A percentile compares a stretch with the other conserved stretches of the same genome.
phyloP scores from a whole-genome alignment of 2,888 invertebrate genomes.

The Iphiclides podalirius region DNA sequence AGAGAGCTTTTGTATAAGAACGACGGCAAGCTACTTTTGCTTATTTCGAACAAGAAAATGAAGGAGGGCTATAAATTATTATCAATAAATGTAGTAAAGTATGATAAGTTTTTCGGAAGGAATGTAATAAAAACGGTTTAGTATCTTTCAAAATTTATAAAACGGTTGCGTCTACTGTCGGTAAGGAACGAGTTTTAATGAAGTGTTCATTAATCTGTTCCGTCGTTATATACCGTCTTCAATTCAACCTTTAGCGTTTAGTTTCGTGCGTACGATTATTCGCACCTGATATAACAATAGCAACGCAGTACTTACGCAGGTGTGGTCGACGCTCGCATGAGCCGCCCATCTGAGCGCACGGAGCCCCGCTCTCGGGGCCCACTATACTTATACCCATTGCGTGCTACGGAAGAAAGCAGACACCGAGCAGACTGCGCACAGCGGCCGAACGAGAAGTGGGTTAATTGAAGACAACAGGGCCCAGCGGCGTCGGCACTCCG shows the following conservation, averaged over 20 bases:
- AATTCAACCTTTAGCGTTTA: too few relatives aligned
- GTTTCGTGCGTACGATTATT: too few relatives aligned
- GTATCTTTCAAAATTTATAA: too few relatives aligned
- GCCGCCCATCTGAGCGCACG: slow-evolving; percentile 56
- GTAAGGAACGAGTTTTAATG: too few relatives aligned
- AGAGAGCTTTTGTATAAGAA: slow-evolving; percentile 5
- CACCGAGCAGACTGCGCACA: slow-evolving; percentile 70
- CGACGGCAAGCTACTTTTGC: slow-evolving; percentile 1
- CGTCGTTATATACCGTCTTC: too few relatives aligned
- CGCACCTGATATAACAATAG: slow-evolving; percentile 15
- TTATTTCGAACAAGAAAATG: background rate
- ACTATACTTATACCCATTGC: slow-evolving; percentile 61
- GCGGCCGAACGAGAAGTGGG: slow-evolving; percentile 65
- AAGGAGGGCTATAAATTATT: background rate
- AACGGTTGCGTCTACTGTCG: too few relatives aligned
- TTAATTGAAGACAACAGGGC: slow-evolving; percentile 72
- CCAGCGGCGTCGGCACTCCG: slow-evolving; percentile 54
- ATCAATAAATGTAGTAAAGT: too few relatives aligned
- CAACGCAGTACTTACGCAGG: slow-evolving; percentile 32
- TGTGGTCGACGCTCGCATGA: slow-evolving; percentile 49
- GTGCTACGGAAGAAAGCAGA: slow-evolving; percentile 71
- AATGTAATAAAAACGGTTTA: too few relatives aligned
- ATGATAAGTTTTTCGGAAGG: too few relatives aligned
- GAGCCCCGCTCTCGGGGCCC: slow-evolving; percentile 48
- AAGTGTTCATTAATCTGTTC: too few relatives aligned